A percentile compares a stretch with the other conserved stretches of the same genome.
Evolutionary conservation across 1,140 invertebrate species (phyloP).

Genomic region (Drosophila ananassae): DNA sequence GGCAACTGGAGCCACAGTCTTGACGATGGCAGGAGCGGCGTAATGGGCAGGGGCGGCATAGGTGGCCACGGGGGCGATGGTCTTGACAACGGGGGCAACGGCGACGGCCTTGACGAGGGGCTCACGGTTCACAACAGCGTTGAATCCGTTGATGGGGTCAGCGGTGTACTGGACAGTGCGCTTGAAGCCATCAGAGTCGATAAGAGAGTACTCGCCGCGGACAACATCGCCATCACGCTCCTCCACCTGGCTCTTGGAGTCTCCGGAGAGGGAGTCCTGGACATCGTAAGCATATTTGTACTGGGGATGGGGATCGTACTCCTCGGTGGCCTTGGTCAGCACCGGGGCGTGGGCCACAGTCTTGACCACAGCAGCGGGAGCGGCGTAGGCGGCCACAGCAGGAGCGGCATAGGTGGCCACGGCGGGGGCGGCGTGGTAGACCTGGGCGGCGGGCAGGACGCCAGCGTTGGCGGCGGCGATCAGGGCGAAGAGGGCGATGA

Average conservation of each 20-base stretch:
- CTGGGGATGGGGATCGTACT: conserved; percentile 81
- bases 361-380: conserved; percentile 46
- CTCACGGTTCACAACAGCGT: conserved; percentile 81
- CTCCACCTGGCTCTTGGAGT: conserved; percentile 87
- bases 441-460: conserved; percentile 66
- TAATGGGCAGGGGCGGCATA: conserved; percentile 51
- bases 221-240: conserved; percentile 87
- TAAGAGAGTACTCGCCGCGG: conserved; percentile 86
- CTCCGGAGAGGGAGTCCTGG: conserved; percentile 88
- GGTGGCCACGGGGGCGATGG: conserved; percentile 49
- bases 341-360: conserved; percentile 58
- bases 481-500: conserved; percentile 71
- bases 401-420: conserved; percentile 54
- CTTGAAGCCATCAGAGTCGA: conserved; percentile 87
- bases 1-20: conserved; percentile 14
- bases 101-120: conserved; percentile 61
- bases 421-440: conserved; percentile 69
- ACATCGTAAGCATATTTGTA: conserved; percentile 89
- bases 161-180: conserved; percentile 84
- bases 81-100: conserved; percentile 48
- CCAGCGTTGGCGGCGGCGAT: conserved; percentile 73
- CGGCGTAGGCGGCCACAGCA: background rate
- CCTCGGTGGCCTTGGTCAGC: conserved; percentile 65
- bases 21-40: conserved; percentile 46
- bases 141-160: conserved; percentile 83